Evolutionary conservation across 2,888 invertebrate species (phyloP), one percentile per base, ranked within the genome.

Genomic region (Carabus problematicus): DNA sequence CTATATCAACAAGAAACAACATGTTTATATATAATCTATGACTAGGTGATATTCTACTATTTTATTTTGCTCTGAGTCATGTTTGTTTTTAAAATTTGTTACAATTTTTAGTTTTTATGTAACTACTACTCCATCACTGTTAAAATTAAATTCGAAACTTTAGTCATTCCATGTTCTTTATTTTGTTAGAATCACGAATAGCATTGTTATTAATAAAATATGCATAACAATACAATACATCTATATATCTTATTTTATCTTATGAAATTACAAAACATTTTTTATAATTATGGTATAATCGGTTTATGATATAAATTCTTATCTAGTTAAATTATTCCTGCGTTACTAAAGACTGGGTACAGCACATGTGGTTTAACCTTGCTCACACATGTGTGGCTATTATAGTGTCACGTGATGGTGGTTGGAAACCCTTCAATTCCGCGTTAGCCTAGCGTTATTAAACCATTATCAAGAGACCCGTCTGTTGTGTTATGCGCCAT

Each of bases 361-460:
- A 45, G 7, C 3, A 12, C 45, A 11, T 45, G n/a, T 45, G 7
- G 29, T 29, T 29, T 29, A 29, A 29, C 29, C 29, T 29, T 29
- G 29, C 6, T 29, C 29, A 29, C 29, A 29, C 6, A 29, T 29
- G 29, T 29, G 29, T 29, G 29, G 29, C 3, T 29, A 29, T 29
- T 29, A 29, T 29, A 29, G 29, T 29, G 29, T 29, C 29, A 29
- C 29, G 29, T 29, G 29, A 29, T 6, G 29, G 29, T 29, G 6
- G 29, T 29, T 29, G 29, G 29, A 29, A 29, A 29, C 29, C 29
- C 29, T 29, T 29, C 6, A 29, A 29, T 29, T 29, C 29, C 29
- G 29, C 29, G 29, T 29, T 29, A 29, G 29, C 29, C 29, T 29
- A 6, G 29, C 29, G 61, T 61, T 61, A 61, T 61, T 47, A 47